Base-by-base conservation (phyloP, 2,888 invertebrate genomes). In the Leptinotarsa juncta region DNA sequence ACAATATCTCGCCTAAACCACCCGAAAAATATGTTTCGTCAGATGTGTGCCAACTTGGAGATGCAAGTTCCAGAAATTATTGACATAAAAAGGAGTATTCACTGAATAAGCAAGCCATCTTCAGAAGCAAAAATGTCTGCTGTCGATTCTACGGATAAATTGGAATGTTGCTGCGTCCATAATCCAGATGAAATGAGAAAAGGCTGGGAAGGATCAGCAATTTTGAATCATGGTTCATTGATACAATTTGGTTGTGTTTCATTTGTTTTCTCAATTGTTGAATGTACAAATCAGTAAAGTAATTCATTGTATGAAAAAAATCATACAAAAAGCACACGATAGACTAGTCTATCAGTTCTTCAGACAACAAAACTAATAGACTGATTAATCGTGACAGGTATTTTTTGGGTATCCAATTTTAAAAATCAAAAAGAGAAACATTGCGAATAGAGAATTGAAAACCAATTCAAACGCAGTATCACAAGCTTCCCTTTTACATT, bases 171-270 rank as follows among this genome's bases (percentile, higher is more conserved):
- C 73, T 88, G 88, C 78, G 74, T 79, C 67, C 81, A 75, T 70
- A 82, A 79, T 75, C 70, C 80, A 10, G 85, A 86, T 70, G 84
- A 85, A 10, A 83, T 89, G 82, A 87, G 89, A 67, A 88, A 90
- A 26, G 95, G 94, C 57, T 97, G 96, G 96, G 97, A 97, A 88
- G 97, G 96, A 76, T 93, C 96, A 3, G 97, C 97, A 14, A 90
- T 97, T 75, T 89, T 97, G 67, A 91, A 93, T 77, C 97, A 97
- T 88, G 97, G 97, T 50, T 94, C 95, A 12, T 90, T 95, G 74
- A 89, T 98, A 81, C 92, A 94, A 82, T 95, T 97, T 85, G 97
- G 97, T 66, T 98, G 97, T 88, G 89, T 94, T 72, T 91, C 93
- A 81, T 97, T 94, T 89, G 95, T 97, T 78, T 97, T 97, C 89